Evolutionary conservation across 2,888 invertebrate species (phyloP).

Genomic region (Lithophane semibrunnea): DNA sequence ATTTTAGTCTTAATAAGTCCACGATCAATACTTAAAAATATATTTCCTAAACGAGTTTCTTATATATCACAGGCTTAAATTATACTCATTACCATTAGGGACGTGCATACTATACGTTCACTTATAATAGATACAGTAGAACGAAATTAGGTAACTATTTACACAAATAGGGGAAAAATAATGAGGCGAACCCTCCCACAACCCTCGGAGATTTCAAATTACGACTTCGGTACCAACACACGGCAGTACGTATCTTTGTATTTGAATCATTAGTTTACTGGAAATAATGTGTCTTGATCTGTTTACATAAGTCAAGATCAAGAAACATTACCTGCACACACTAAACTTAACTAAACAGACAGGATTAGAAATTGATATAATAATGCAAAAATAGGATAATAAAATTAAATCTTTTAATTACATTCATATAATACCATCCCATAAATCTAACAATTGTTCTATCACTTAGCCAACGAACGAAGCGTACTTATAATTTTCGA

Average conservation of each 20-base stretch:
- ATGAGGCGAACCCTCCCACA: slow-evolving; percentile 90
- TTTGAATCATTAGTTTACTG: slow-evolving; percentile 80
- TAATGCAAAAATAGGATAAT: slow-evolving; percentile 47
- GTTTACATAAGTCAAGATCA: slow-evolving; percentile 55
- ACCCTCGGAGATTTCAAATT: slow-evolving; percentile 90
- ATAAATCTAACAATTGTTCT: slow-evolving; percentile 84
- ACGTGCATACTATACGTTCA: slow-evolving; percentile 90
- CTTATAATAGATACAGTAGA: slow-evolving; percentile 85
- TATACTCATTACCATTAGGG: slow-evolving; percentile 87
- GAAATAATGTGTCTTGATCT: slow-evolving; percentile 79
- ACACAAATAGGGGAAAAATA: slow-evolving; percentile 90
- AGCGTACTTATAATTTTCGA: slow-evolving; percentile 82
- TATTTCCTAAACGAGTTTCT: slow-evolving; percentile 86
- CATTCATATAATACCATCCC: slow-evolving; percentile 79
- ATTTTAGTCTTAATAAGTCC: slow-evolving; percentile 75
- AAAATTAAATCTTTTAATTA: slow-evolving; percentile 62
- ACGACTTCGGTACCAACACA: slow-evolving; percentile 79
- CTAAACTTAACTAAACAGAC: slow-evolving; percentile 41
- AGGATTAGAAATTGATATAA: slow-evolving; percentile 33
- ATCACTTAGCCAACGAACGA: slow-evolving; percentile 82
- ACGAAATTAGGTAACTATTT: slow-evolving; percentile 90
- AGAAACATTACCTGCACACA: slow-evolving; percentile 36
- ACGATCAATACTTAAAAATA: slow-evolving; percentile 81
- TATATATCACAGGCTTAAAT: slow-evolving; percentile 91
- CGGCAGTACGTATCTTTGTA: slow-evolving; percentile 80